Evolutionary conservation across 2,797 vertebrate species (phyloP).

Genomic region (Pygocentrus nattereri): DNA sequence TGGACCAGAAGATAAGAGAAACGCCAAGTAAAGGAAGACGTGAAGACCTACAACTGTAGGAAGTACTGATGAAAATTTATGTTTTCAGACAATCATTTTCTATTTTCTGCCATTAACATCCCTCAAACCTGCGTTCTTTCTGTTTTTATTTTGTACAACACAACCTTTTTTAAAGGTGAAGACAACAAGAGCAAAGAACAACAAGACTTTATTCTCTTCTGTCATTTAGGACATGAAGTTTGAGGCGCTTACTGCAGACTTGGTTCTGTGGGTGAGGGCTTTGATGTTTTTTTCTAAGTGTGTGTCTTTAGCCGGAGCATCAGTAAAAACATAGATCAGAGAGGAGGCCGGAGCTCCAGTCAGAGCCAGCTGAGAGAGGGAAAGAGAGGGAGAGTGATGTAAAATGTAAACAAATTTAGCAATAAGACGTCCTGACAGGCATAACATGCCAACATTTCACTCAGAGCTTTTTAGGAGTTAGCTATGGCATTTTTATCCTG

Average conservation of each 20-base stretch:
- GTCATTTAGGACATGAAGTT: not conserved
- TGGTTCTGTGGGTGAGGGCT: constrained; percentile 74
- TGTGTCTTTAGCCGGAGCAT: constrained; percentile 75
- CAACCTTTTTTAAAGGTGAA: not conserved
- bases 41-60: not conserved
- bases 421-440: not conserved
- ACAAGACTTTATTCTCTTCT: too few relatives aligned
- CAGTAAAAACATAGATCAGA: constrained; percentile 81
- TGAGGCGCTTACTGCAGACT: constrained; percentile 73
- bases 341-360: constrained; percentile 75
- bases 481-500: not conserved
- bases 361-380: constrained; percentile 72
- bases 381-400: constrained; percentile 11
- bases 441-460: not conserved
- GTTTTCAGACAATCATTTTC: too few relatives aligned
- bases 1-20: not conserved
- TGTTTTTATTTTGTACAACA: not conserved
- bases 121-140: not conserved
- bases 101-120: too few relatives aligned
- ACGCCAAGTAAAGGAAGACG: not conserved
- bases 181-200: too few relatives aligned
- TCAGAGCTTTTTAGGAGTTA: too few relatives aligned
- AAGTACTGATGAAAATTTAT: not conserved
- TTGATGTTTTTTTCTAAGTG: constrained; percentile 71
- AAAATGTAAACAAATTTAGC: not conserved